These are phyloP conservation scores for Piaya cayana DNA, from an alignment of 2,113 vertebrate genomes.

Conservation along the genomic window DNA sequence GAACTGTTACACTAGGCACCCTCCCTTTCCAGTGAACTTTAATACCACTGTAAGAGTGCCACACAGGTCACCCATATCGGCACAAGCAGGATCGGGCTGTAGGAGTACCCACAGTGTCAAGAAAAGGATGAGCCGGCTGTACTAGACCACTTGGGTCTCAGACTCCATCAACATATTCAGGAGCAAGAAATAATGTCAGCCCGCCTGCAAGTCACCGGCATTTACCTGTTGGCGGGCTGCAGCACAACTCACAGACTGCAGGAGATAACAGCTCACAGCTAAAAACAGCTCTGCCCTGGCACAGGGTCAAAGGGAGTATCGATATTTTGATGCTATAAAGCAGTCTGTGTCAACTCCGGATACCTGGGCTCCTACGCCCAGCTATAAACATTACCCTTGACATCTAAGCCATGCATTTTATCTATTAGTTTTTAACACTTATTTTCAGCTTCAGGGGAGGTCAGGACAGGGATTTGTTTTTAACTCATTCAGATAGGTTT, in stretches of 20 bases:
- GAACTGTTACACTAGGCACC: no score
- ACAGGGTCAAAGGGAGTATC: fast-evolving
- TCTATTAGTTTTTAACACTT: background rate
- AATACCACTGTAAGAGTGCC: background rate
- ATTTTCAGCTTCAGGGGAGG: background rate
- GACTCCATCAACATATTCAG: fast-evolving
- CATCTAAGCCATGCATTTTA: no score
- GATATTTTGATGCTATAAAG: background rate
- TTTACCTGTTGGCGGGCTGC: background rate
- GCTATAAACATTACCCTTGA: background rate
- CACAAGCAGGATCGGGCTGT: no score
- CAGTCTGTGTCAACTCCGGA: no score
- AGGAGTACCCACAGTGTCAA: background rate
- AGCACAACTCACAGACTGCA: background rate
- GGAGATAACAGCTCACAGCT: background rate
- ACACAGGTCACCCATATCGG: fast-evolving
- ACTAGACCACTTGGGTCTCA: background rate
- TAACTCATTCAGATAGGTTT: background rate
- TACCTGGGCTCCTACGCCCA: background rate
- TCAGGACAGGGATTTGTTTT: background rate
- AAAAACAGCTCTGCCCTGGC: background rate
- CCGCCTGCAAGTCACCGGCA: fast-evolving
- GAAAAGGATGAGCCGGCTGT: background rate
- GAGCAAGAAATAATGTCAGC: background rate
- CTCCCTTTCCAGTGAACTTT: background rate